phyloP scores from a whole-genome alignment of 2,113 vertebrate genomes.

The Cinclus mexicanus region DNA sequence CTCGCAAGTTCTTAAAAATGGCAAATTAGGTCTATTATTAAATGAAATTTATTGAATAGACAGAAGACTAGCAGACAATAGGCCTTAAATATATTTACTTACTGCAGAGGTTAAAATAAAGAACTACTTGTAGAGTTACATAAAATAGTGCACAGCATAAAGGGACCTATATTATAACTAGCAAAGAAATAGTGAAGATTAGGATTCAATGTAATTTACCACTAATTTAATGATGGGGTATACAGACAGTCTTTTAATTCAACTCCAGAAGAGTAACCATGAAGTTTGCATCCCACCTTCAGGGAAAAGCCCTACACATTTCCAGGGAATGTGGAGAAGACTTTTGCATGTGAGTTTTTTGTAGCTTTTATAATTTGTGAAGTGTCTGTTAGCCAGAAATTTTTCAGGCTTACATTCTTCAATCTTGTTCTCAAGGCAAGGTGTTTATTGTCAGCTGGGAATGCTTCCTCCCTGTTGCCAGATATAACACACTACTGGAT shows the following conservation, averaged over 20 bases:
- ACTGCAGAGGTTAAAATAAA: background rate
- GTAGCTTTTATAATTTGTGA: background rate
- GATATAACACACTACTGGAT: background rate
- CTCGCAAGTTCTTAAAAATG: background rate
- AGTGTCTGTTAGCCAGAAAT: background rate
- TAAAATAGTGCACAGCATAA: background rate
- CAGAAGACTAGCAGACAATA: background rate
- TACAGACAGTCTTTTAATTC: background rate
- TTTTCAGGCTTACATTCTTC: background rate
- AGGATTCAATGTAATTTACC: background rate
- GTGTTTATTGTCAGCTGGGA: background rate
- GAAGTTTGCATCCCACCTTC: background rate
- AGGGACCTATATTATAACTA: background rate
- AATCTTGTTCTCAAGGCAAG: background rate
- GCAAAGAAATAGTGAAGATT: background rate
- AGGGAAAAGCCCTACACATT: fast-evolving
- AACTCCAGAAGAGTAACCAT: background rate
- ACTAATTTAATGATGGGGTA: background rate
- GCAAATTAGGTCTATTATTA: background rate
- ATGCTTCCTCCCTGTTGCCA: too few species aligned
- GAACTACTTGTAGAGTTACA: background rate
- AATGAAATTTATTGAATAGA: background rate
- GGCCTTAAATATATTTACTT: background rate
- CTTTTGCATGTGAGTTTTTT: background rate
- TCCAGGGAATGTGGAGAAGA: background rate